These are phyloP conservation scores for Drosophila biarmipes DNA, from an alignment of 1,140 invertebrate genomes.

Conservation along the genomic window DNA sequence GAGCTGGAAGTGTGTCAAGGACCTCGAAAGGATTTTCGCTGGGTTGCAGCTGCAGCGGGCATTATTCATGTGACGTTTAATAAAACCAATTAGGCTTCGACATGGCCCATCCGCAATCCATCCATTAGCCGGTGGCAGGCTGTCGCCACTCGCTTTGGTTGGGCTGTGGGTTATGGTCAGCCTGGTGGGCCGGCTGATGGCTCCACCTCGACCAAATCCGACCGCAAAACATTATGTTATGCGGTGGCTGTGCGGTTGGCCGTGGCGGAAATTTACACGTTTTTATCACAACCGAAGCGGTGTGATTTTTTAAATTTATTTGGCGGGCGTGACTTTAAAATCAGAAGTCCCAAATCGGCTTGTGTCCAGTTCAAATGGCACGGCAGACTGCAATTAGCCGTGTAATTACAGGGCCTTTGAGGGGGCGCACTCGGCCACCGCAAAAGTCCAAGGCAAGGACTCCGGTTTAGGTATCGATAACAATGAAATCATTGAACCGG, in stretches of 20 bases:
- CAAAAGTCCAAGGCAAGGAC: slow-evolving; percentile 17
- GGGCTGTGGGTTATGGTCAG: neutral
- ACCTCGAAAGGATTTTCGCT: slow-evolving; percentile 31
- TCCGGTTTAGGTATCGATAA: slow-evolving; percentile 34
- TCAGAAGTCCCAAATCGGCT: slow-evolving; percentile 5
- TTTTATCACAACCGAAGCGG: slow-evolving; percentile 52
- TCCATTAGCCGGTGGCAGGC: slow-evolving; percentile 60
- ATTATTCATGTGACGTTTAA: slow-evolving; percentile 68
- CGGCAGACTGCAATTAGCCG: slow-evolving; percentile 24
- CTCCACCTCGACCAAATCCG: slow-evolving; percentile 46
- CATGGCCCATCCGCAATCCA: slow-evolving; percentile 60
- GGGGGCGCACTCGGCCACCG: neutral
- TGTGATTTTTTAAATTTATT: slow-evolving; percentile 36
- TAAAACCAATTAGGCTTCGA: slow-evolving; percentile 72
- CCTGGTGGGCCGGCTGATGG: neutral
- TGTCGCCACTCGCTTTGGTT: slow-evolving; percentile 24
- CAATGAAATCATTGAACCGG: slow-evolving; percentile 57
- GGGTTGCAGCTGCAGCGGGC: slow-evolving; percentile 25
- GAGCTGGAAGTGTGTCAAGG: slow-evolving; percentile 41
- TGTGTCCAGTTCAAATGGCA: slow-evolving; percentile 15
- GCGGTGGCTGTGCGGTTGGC: slow-evolving; percentile 58
- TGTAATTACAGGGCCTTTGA: slow-evolving; percentile 31
- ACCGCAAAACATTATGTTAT: slow-evolving; percentile 79
- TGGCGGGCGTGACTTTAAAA: slow-evolving; percentile 38
- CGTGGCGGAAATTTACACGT: slow-evolving; percentile 65